Evolutionary conservation across 1,140 invertebrate genomes (phyloP).

Genomic region (Pseudoatta argentina): DNA sequence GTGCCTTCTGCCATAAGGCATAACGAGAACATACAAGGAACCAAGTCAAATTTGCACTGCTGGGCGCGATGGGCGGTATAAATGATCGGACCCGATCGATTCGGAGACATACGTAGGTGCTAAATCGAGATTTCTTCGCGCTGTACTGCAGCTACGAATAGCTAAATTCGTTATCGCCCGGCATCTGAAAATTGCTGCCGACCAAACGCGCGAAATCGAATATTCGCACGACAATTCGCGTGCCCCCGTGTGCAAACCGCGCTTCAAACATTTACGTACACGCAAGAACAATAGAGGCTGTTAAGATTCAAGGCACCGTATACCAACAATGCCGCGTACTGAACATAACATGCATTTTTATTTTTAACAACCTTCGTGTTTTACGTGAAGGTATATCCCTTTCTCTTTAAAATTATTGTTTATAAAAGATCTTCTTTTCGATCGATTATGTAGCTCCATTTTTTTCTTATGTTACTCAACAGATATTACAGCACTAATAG

Average conservation of each 20-base stretch:
- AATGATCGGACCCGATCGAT: constrained; percentile 42
- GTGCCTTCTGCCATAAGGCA: constrained; percentile 8
- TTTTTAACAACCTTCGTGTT: not conserved
- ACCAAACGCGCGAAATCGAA: constrained; percentile 17
- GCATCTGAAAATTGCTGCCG: constrained; percentile 14
- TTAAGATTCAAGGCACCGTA: not conserved
- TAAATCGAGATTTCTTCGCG: constrained; percentile 37
- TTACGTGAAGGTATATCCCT: not conserved
- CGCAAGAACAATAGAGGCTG: constrained; percentile 6
- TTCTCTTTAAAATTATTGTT: not conserved
- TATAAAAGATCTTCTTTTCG: not conserved
- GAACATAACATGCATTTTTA: not conserved
- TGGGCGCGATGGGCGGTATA: not conserved
- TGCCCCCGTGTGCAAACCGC: constrained; percentile 21
- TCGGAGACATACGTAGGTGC: constrained; percentile 17
- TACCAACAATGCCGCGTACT: too few species aligned
- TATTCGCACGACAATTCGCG: constrained; percentile 39
- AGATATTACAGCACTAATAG: not conserved
- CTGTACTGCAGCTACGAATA: not conserved
- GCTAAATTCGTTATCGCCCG: constrained; percentile 19
- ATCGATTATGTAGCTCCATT: not conserved
- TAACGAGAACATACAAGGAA: constrained; percentile 41
- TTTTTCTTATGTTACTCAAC: not conserved
- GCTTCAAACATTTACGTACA: constrained; percentile 28
- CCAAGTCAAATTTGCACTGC: constrained; percentile 43